Conservation (phyloP, 2,113 vertebrate genomes). For the Excalfactoria chinensis region DNA sequence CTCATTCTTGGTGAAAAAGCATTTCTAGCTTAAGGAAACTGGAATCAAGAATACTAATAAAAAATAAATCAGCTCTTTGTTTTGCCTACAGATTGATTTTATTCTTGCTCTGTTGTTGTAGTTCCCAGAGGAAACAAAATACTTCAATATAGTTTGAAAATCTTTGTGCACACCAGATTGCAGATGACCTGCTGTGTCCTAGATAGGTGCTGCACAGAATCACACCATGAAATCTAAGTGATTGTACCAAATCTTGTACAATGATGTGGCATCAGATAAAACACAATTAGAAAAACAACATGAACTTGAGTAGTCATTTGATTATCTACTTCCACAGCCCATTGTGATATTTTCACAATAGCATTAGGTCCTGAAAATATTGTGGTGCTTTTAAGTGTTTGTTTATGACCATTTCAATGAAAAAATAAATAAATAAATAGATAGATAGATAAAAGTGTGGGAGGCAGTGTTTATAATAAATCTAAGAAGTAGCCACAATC, state of each 20-base stretch:
- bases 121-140: background rate
- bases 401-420: background rate
- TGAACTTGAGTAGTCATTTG: background rate
- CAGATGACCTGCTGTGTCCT: background rate
- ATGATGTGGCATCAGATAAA: background rate
- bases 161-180: background rate
- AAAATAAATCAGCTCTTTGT: background rate
- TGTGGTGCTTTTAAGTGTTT: background rate
- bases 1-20: background rate
- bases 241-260: background rate
- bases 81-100: background rate
- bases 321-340: background rate
- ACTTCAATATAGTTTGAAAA: background rate
- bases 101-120: background rate
- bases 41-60: background rate
- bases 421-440: background rate
- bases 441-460: background rate
- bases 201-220: background rate
- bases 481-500: background rate
- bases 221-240: accelerated
- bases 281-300: background rate
- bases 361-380: background rate
- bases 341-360: background rate
- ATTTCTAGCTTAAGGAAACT: background rate
- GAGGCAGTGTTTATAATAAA: background rate